phyloP scores from a whole-genome alignment of 2,888 invertebrate species.

The Andrena camellia region DNA sequence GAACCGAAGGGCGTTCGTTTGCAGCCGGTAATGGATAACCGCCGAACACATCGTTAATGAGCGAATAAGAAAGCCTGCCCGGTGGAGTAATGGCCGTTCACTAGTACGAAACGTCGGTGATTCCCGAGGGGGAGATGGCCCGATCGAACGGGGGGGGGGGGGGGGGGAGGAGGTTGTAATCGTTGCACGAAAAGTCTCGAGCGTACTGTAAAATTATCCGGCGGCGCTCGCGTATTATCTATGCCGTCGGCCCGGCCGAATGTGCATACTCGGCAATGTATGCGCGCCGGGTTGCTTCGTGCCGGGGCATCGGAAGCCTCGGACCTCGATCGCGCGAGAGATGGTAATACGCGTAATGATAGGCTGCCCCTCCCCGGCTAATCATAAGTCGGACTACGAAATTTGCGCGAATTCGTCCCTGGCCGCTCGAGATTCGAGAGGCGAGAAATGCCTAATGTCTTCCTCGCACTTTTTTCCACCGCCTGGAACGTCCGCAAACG shows the following conservation, averaged over 20 bases:
- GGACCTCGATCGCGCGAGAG: constrained; percentile 69
- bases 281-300: constrained; percentile 25
- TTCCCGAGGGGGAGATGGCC: neutral
- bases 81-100: constrained; percentile 32
- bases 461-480: constrained; percentile 44
- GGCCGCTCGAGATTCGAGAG: constrained; percentile 53
- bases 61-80: constrained; percentile 21
- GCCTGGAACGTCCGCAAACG: neutral
- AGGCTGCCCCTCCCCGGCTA: constrained; percentile 67
- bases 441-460: constrained; percentile 60
- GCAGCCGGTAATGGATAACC: constrained; percentile 22
- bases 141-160: constrained; percentile 32
- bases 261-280: constrained; percentile 46
- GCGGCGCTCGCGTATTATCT: constrained; percentile 64
- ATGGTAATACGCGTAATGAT: constrained; percentile 73
- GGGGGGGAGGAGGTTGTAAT: constrained; percentile 53
- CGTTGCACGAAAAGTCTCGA: constrained; percentile 44
- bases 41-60: constrained; percentile 32
- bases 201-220: constrained; percentile 60
- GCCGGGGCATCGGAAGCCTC: constrained; percentile 63
- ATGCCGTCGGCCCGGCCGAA: constrained; percentile 54
- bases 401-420: constrained; percentile 69
- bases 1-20: neutral
- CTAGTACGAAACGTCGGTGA: neutral
- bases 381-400: constrained; percentile 73